Percentiles rank a stretch among this genome's conserved stretches.
Evolutionary conservation across 2,888 invertebrate species (phyloP).

Genomic region (Drosophila fungiperda): DNA sequence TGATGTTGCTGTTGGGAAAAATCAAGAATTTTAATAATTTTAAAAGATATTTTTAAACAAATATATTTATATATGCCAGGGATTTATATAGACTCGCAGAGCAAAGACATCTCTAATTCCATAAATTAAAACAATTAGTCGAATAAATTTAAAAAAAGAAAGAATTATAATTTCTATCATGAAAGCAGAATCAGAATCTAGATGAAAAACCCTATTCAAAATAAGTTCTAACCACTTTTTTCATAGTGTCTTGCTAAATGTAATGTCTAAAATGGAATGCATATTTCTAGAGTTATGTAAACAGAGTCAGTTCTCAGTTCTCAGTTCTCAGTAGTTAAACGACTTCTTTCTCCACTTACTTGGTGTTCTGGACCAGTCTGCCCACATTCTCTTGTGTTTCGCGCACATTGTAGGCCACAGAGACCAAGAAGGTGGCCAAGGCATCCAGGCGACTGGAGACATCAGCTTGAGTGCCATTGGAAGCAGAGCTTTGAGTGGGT

Average conservation of each 20-base stretch:
- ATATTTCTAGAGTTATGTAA: no score
- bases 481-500: not conserved
- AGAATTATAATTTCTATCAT: no score
- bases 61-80: no score
- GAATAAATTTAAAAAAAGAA: no score
- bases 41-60: not conserved
- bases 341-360: constrained; percentile 57
- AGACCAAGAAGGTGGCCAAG: constrained; percentile 76
- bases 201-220: no score
- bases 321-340: not conserved
- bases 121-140: no score
- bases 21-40: not conserved
- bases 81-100: not conserved
- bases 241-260: not conserved
- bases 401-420: constrained; percentile 67
- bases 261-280: not conserved
- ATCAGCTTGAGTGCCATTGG: constrained; percentile 14
- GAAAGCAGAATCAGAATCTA: no score
- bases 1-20: constrained; percentile 22
- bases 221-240: no score
- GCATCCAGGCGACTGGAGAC: constrained; percentile 67
- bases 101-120: not conserved
- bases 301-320: no score
- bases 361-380: constrained; percentile 67
- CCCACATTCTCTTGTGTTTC: constrained; percentile 56